These are phyloP conservation scores for Corythoichthys intestinalis DNA, from an alignment of 2,113 vertebrate species.

Conservation along the genomic window DNA sequence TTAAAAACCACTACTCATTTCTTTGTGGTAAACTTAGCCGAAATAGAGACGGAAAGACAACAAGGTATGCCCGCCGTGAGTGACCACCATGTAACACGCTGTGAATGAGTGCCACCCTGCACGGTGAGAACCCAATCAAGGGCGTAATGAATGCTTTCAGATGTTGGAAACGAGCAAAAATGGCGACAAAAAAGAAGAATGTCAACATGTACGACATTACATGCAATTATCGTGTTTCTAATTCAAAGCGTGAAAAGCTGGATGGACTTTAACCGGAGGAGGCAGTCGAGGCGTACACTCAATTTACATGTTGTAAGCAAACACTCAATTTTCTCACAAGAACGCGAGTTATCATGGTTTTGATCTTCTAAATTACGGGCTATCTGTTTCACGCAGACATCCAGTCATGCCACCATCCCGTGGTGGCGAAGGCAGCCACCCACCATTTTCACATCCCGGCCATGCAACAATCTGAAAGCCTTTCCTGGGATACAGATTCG, in stretches of 20 bases:
- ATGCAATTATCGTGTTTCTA: conserved; percentile 41
- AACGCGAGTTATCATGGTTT: conserved; percentile 46
- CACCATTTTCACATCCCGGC: conserved; percentile 40
- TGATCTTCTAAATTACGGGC: conserved; percentile 50
- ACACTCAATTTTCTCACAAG: conserved; percentile 35
- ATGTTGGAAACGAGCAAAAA: conserved; percentile 8
- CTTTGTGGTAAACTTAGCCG: conserved; percentile 50
- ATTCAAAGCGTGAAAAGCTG: conserved; percentile 27
- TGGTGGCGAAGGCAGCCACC: conserved; percentile 28
- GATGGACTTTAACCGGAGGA: conserved; percentile 36
- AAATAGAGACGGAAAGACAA: conserved; percentile 45
- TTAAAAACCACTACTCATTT: conserved; percentile 56
- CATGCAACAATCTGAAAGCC: conserved; percentile 35
- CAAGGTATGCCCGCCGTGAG: conserved; percentile 37
- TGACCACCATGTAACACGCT: conserved; percentile 43
- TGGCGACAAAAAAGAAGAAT: neutral
- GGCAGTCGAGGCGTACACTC: conserved; percentile 22
- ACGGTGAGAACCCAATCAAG: neutral
- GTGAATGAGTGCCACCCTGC: conserved; percentile 24
- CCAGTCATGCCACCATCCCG: conserved; percentile 47
- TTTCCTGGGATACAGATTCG: conserved; percentile 24
- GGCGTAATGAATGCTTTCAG: conserved; percentile 1
- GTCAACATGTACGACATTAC: conserved; percentile 27
- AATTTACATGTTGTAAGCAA: conserved; percentile 20
- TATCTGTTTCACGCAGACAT: conserved; percentile 30